phyloP scores from a whole-genome alignment of 2,888 invertebrate genomes.

The Isotomurus palustris region DNA sequence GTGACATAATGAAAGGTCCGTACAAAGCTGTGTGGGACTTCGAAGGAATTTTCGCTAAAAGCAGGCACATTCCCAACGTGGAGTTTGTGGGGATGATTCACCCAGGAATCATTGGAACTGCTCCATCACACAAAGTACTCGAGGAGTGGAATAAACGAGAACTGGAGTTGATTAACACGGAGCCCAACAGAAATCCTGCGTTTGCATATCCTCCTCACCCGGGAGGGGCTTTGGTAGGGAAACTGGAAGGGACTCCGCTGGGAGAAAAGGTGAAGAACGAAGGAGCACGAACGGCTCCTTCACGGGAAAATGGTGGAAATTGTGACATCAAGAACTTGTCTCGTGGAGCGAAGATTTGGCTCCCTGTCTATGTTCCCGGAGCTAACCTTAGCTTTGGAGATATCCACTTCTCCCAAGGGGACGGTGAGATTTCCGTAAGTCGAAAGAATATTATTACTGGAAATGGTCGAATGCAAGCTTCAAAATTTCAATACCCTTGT shows the following conservation, averaged over 20 bases:
- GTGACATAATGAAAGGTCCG: constrained; percentile 22
- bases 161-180: constrained; percentile 17
- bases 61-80: constrained; percentile 38
- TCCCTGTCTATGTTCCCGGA: constrained; percentile 37
- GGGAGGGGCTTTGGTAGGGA: constrained; percentile 20
- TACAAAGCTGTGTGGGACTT: constrained; percentile 39
- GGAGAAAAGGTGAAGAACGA: constrained; percentile 28
- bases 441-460: background rate
- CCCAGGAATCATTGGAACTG: constrained; percentile 33
- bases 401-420: constrained; percentile 38
- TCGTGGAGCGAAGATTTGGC: constrained; percentile 36
- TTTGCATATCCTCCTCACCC: constrained; percentile 27
- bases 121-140: constrained; percentile 31
- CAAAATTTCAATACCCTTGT: background rate
- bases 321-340: constrained; percentile 40
- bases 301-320: constrained; percentile 40
- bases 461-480: background rate
- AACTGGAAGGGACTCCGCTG: constrained; percentile 21
- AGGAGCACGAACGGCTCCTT: constrained; percentile 35
- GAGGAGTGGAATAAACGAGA: constrained; percentile 34
- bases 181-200: constrained; percentile 4
- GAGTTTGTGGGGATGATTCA: constrained; percentile 35
- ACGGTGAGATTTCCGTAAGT: constrained; percentile 36
- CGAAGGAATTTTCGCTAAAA: constrained; percentile 35
- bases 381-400: constrained; percentile 37